Conservation (phyloP, 2,113 vertebrate genomes). For the Apteryx owenii region DNA sequence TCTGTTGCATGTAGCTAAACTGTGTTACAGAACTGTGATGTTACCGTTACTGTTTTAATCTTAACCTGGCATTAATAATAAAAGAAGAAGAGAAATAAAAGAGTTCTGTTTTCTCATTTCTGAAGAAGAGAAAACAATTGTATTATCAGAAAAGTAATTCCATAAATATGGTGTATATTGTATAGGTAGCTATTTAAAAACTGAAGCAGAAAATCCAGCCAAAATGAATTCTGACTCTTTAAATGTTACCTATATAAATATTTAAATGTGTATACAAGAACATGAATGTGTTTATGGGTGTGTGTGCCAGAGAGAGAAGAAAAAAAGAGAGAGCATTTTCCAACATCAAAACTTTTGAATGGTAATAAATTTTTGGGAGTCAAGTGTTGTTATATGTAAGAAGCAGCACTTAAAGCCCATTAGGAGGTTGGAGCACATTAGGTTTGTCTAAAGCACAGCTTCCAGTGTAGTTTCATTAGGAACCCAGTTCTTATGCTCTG, state of each 20-base stretch:
- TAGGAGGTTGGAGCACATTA: background rate
- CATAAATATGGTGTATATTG: background rate
- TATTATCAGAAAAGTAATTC: background rate
- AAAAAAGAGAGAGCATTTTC: background rate
- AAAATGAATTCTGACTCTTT: background rate
- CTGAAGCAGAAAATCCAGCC: background rate
- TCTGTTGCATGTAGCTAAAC: background rate
- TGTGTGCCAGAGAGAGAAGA: background rate
- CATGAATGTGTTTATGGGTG: background rate
- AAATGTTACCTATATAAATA: background rate
- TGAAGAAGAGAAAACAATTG: background rate
- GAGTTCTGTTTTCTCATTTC: background rate
- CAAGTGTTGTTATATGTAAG: background rate
- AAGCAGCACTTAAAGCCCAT: background rate
- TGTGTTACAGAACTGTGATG: background rate
- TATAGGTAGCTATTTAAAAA: background rate
- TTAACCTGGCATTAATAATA: background rate
- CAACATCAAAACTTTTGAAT: background rate
- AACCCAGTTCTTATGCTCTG: background rate
- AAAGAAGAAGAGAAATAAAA: background rate
- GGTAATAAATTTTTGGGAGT: background rate
- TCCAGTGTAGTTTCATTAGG: background rate
- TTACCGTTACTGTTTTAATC: background rate
- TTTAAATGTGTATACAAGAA: constrained; percentile 26
- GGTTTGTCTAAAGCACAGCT: background rate